Percentiles rank a stretch among this genome's conserved stretches.
phyloP scores from a whole-genome alignment of 2,113 vertebrate species.

The rabbit (Oryctolagus cuniculus) region mOryCun1.1 NC_091439.1:84160001-84160500 shows the following conservation, averaged over 20 bases:
- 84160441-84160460: neutral
- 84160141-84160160: neutral
- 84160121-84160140: neutral
- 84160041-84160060: neutral
- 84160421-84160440: neutral
- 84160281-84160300: neutral
- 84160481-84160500: neutral
- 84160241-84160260: neutral
- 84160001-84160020: neutral
- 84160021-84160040: neutral
- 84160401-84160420: neutral
- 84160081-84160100: neutral
- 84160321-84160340: neutral
- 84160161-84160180: neutral
- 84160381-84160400: neutral
- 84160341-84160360: neutral
- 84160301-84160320: neutral
- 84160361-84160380: neutral
- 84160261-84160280: neutral
- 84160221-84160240: neutral
- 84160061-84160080: neutral
- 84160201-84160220: neutral
- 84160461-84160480: constrained; percentile 7
- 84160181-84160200: neutral
- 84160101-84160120: neutral